Percentiles rank a stretch among this genome's conserved stretches.
These are phyloP conservation scores for Diplosoma virens DNA, from an alignment of 23 tunicate species.

Conservation along the genomic window DNA sequence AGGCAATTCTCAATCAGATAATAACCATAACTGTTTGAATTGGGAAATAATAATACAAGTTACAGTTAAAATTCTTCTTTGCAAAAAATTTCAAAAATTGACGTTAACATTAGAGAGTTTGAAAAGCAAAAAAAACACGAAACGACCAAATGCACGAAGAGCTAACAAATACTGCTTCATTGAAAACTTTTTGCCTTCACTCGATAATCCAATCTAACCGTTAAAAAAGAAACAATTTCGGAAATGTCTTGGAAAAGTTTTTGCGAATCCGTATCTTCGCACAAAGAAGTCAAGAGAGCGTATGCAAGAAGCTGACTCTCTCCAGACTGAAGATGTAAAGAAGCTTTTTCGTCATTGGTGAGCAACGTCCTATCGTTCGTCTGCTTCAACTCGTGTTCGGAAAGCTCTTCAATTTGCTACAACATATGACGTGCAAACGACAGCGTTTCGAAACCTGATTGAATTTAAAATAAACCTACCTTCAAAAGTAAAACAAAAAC, in stretches of 20 bases:
- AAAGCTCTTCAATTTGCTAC: slow-evolving; percentile 6
- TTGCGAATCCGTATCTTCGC: slow-evolving; percentile 36
- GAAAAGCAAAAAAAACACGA: too few relatives aligned
- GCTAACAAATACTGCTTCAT: too few relatives aligned
- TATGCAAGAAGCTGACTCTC: slow-evolving; percentile 45
- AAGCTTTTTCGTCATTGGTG: slow-evolving; percentile 37
- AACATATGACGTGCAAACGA: neutral
- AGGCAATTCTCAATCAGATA: too few relatives aligned
- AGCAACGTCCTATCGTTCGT: neutral
- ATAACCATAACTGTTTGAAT: too few relatives aligned
- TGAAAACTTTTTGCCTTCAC: too few relatives aligned
- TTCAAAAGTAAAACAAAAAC: slow-evolving; percentile 13
- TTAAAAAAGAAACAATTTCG: slow-evolving; percentile 38
- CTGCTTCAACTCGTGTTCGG: neutral
- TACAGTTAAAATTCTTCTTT: too few relatives aligned
- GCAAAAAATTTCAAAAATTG: too few relatives aligned
- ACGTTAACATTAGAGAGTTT: too few relatives aligned
- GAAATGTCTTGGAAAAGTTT: slow-evolving; percentile 19
- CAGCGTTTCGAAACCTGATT: neutral
- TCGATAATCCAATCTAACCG: slow-evolving; percentile 2
- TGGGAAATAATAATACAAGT: too few relatives aligned
- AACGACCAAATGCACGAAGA: too few relatives aligned
- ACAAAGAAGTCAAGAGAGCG: slow-evolving; percentile 43
- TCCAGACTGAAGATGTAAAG: slow-evolving; percentile 14
- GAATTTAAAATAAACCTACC: neutral